Evolutionary conservation across 2,797 vertebrate genomes (phyloP), one percentile per base, ranked within the genome.

Genomic region (Pristis pectinata): DNA sequence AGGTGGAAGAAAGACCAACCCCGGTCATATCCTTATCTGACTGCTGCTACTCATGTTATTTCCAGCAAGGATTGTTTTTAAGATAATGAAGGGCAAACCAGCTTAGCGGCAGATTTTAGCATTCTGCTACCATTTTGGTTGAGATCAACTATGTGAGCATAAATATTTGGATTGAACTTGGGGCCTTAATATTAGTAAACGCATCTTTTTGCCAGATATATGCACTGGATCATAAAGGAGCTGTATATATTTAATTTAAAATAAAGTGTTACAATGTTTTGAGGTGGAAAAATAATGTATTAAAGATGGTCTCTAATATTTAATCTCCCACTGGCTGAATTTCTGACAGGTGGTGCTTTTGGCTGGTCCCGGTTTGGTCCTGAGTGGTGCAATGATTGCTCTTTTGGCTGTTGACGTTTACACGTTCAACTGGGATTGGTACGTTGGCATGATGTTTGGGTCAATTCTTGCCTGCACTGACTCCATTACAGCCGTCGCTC

Each of bases 341-440:
- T 95, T 34, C 95, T 96, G 95, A 49, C 95, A 97, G 96, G 95
- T 97, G 87, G 17, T 96, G 95, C 72, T 97, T 83, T 96, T 97
- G 94, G 95, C 95, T 89, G 13, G 96, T 95, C 96, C 95, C 77
- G 96, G 96, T 61, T 95, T 96, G 96, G 22, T 95, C 2, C 30
- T 96, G 70, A 96, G 96, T 95, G 96, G 96, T 92, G 37, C 27
- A 34, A 95, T 96, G 91, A 95, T 96, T 95, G 94, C 96, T 94
- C 95, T 95, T 95, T 94, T 95, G 93, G 94, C 85, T 67, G 95
- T 59, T 49, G 95, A 95, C 95, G 92, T 95, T 82, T 95, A 95
- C 94, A 95, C 82, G 76, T 95, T 95, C 94, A 89, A 94, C 27
- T 95, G 95, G 95, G 94, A 72, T 41, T 95, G 95, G 95, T 94